Percentiles rank a stretch among this genome's conserved stretches.
Conservation (phyloP, 2,797 vertebrate genomes). For the Sebastes ruberrimus region DNA sequence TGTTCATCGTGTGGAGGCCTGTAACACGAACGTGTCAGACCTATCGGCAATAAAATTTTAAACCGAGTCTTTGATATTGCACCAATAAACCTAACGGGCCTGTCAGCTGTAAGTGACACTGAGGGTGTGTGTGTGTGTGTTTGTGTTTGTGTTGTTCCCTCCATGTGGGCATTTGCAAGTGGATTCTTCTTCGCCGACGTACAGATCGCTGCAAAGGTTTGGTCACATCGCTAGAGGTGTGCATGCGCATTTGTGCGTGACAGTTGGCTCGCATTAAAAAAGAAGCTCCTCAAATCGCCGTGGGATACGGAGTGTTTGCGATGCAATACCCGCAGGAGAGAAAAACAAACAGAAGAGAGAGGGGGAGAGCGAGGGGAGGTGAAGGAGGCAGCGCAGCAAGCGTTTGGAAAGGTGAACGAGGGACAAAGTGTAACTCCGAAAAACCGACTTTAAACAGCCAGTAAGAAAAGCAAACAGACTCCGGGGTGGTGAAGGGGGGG, state of each 20-base stretch:
- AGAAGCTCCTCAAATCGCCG: conserved; percentile 31
- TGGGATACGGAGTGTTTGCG: conserved; percentile 45
- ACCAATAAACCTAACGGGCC: conserved; percentile 5
- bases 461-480: conserved; percentile 20
- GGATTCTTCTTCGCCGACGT: neutral
- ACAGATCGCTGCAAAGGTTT: conserved; percentile 13
- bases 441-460: conserved; percentile 19
- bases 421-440: conserved; percentile 18
- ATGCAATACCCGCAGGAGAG: conserved; percentile 31
- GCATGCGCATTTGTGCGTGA: conserved; percentile 25
- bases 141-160: neutral
- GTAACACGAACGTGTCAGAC: neutral
- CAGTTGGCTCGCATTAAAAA: conserved; percentile 57
- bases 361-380: neutral
- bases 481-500: neutral
- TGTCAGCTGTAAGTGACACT: conserved; percentile 2
- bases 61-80: conserved; percentile 19
- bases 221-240: conserved; percentile 48
- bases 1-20: conserved; percentile 3
- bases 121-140: neutral
- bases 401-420: conserved; percentile 16
- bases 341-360: conserved; percentile 44
- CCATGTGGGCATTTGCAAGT: neutral
- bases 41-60: neutral
- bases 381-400: neutral